Evolutionary conservation across 1,140 invertebrate species (phyloP), one percentile per base, ranked within the genome.

Genomic region (Zaprionus camerounensis): DNA sequence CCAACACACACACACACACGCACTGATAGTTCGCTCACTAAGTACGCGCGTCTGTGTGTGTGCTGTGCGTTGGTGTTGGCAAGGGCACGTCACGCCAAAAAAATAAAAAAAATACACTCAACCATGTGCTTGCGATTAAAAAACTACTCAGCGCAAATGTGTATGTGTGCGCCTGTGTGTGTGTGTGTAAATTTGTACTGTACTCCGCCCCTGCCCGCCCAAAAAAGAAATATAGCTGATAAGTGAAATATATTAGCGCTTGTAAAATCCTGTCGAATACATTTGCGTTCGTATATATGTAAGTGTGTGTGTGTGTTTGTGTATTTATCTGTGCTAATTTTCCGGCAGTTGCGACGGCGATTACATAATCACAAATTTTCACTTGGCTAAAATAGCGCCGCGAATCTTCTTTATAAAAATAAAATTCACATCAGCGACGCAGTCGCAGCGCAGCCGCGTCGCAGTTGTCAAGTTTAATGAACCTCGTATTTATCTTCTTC

Each of bases 111-210:
- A 70, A 72, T 65, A 77, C 63, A 75, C 53, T 69, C 74, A 78
- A 67, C 74, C 82, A 84, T 84, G 82, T 84, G 82, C 82, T 84
- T 84, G 82, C 71, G 82, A 84, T 78, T 84, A 84, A 84, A 65
- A 83, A 61, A 67, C 34, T 62, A 62, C 41, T 61, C 34, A 61
- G 56, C 68, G 68, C 57, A 72, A 75, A 41, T 38, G 17, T 44
- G 51, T 49, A 12, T n/a, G 15, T 62, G 6, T 26, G 58, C 72
- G 17, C 13, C 2, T 20, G 44, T 49, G 13, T 46, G 17, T 44
- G 58, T 49, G n/a, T 44, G 68, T 78, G 46, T 78, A 58, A 67
- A 34, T 56, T 77, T 63, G 61, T 75, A 51, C 63, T 36, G 11
- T 28, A 15, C 7, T 34, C 31, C 51, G 13, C 15, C 2, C 51